Percentiles rank a stretch among this genome's conserved stretches.
These are phyloP conservation scores for Pandemis cinnamomeana DNA, from an alignment of 2,888 invertebrate species.

Conservation along the genomic window DNA sequence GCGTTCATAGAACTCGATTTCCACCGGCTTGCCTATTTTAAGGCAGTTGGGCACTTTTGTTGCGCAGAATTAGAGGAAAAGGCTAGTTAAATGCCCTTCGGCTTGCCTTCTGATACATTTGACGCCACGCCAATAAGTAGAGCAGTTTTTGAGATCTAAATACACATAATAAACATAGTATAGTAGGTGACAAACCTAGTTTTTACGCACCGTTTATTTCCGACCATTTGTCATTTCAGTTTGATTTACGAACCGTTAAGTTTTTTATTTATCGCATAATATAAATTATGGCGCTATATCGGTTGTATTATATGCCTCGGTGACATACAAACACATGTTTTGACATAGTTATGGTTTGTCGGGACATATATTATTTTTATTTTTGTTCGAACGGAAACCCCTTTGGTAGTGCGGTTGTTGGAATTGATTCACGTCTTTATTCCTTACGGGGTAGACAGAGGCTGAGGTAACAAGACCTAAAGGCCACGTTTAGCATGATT, in stretches of 20 bases:
- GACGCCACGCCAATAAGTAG: no score
- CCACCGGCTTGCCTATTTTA: no score
- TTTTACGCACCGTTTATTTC: conserved; percentile 9
- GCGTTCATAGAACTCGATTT: no score
- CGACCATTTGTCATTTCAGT: conserved; percentile 11
- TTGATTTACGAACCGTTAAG: conserved; percentile 20
- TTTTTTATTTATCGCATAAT: conserved; percentile 22
- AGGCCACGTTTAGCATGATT: no score
- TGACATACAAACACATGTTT: conserved; percentile 32
- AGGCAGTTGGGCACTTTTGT: no score
- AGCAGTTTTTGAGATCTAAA: no score
- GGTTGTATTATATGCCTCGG: conserved; percentile 19
- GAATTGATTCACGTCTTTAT: neutral
- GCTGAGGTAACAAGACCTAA: no score
- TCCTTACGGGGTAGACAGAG: no score
- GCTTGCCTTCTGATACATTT: no score
- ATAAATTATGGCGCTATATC: conserved; percentile 11
- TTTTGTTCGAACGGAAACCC: conserved; percentile 11
- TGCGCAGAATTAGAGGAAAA: no score
- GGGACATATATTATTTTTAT: conserved; percentile 13
- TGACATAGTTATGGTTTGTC: conserved; percentile 36
- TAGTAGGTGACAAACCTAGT: neutral
- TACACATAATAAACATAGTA: neutral
- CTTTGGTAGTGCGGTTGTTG: neutral
- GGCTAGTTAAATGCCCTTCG: no score